Conservation (phyloP, 1,140 invertebrate species). For the Stenopsyche tienmushanensis region DNA sequence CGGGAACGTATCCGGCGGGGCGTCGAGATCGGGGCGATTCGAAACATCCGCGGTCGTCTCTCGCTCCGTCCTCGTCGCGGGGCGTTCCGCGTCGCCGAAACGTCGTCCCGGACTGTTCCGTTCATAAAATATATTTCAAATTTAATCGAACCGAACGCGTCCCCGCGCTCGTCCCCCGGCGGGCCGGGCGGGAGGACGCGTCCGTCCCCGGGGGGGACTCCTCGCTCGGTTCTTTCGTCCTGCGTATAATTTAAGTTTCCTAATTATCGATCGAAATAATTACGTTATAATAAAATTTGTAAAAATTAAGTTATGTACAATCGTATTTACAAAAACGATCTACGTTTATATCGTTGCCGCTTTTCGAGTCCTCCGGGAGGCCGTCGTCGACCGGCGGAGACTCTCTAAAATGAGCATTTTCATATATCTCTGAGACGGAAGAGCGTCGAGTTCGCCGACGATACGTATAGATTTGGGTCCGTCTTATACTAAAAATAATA, state of each 20-base stretch:
- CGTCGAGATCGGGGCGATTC: no score
- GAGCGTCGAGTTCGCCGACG: slow-evolving; percentile 17
- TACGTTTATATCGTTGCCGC: slow-evolving; percentile 33
- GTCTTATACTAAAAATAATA: slow-evolving; percentile 30
- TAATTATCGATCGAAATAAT: slow-evolving; percentile 39
- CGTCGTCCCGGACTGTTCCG: background rate
- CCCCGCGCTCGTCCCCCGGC: background rate
- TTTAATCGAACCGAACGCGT: background rate
- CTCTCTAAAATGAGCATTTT: slow-evolving; percentile 38
- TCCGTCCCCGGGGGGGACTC: slow-evolving; percentile 8
- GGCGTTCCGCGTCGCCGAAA: no score
- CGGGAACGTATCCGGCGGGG: no score
- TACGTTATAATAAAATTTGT: slow-evolving; percentile 42
- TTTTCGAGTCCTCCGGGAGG: no score
- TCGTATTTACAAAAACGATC: no score
- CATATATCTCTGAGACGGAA: slow-evolving; percentile 35
- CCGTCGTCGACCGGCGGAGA: slow-evolving; percentile 19
- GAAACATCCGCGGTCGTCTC: no score
- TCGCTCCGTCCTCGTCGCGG: no score
- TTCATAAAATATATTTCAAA: background rate
- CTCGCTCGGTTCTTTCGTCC: no score
- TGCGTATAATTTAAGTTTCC: slow-evolving; percentile 39
- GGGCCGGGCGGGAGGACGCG: background rate
- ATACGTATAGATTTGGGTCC: slow-evolving; percentile 1
- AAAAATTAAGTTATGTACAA: slow-evolving; percentile 41